Evolutionary conservation across 2,888 invertebrate genomes (phyloP), one percentile per base, ranked within the genome.

Genomic region (Pycnomerus fuliginosus): DNA sequence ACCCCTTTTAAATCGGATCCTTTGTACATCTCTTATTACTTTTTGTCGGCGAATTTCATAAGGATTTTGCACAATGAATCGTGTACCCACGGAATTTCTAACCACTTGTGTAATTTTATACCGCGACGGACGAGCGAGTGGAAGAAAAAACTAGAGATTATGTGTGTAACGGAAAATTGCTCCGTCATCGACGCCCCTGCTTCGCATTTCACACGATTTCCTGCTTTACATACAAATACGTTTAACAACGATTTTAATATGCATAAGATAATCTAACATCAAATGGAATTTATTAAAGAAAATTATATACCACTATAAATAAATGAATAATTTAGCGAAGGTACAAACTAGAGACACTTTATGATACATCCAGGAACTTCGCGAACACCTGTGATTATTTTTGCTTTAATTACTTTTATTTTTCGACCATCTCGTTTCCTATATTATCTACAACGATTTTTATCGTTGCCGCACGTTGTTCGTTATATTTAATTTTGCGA

Each of bases 11-110:
- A 61, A 60, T 61, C 61, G 62, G 62, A 49, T 52, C 59, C 58
- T 62, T 62, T 62, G 62, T 58, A 52, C 53, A 60, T 59, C 60
- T 57, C 57, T 61, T 58, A 61, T 62, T 61, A 57, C 59, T 58
- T 60, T 61, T 60, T 56, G 60, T 61, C 61, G 62, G 62, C 56
- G 49, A 55, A 60, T 58, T 60, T 53, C 55, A 59, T 55, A 60
- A 57, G 52, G 60, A 60, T 60, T 55, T 50, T 22, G 58, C 59
- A 60, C 60, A 58, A 62, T 60, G 53, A 56, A 55, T 46, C 40
- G 50, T 3, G 56, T 58, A 56, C 55, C 54, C 28, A 39, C 38
- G 30, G 56, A 56, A 56, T 60, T 54, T 52, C 46, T 53, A 55
- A 57, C 47, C 50, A 51, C 50, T 45, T 20, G 12, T 34, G 44